These are phyloP conservation scores for Mesembrinibis cayennensis DNA, from an alignment of 2,113 vertebrate species.

Conservation along the genomic window DNA sequence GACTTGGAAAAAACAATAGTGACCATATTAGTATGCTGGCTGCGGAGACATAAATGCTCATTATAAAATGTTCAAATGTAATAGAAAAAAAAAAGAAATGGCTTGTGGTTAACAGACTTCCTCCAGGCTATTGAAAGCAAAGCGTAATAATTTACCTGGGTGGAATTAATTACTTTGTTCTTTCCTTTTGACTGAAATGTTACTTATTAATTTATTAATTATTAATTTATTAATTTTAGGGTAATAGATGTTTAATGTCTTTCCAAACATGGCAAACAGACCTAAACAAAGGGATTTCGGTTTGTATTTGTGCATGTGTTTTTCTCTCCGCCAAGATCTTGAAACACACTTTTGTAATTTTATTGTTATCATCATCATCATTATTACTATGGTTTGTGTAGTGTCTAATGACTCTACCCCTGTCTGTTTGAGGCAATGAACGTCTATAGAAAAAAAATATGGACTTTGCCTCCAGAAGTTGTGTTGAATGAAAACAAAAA, in stretches of 20 bases:
- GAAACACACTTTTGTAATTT: neutral
- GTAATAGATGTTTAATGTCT: neutral
- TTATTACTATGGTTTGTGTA: neutral
- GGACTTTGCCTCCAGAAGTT: neutral
- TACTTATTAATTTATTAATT: constrained; percentile 12
- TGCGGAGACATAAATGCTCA: neutral
- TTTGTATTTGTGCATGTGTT: neutral
- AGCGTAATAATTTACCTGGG: constrained; percentile 45
- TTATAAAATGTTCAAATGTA: constrained; percentile 40
- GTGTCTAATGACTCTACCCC: neutral
- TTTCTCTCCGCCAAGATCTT: neutral
- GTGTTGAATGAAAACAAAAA: neutral
- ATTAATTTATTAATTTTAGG: neutral
- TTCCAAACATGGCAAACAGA: neutral
- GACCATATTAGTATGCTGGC: constrained; percentile 27
- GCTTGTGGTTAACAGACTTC: constrained; percentile 22
- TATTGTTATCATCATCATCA: neutral
- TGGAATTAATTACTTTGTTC: constrained; percentile 32
- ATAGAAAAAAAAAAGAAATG: constrained; percentile 38
- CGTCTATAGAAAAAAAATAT: neutral
- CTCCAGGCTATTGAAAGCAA: constrained; percentile 33
- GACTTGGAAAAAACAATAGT: constrained; percentile 24
- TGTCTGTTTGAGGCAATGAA: neutral
- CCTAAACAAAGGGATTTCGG: neutral
- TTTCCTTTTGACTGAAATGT: neutral